A percentile compares a stretch with the other conserved stretches of the same genome.
Evolutionary conservation across 2,888 invertebrate genomes (phyloP).

Genomic region (Erebia ligea): DNA sequence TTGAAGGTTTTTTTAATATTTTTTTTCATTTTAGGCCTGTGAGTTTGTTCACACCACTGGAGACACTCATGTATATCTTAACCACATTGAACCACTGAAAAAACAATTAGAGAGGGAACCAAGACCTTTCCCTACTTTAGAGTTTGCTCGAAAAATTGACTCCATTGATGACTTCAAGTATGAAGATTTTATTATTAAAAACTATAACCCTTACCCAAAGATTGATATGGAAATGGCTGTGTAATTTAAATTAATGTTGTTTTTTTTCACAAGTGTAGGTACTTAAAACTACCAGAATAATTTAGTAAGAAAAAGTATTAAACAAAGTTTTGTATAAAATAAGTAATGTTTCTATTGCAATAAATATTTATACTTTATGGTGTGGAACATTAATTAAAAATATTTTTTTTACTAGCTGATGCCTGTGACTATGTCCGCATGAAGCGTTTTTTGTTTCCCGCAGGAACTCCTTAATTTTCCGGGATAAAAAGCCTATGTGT

Average conservation of each 20-base stretch:
- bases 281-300: not conserved
- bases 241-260: slow-evolving; percentile 57
- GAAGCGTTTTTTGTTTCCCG: no score
- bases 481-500: no score
- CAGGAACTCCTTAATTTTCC: no score
- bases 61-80: slow-evolving; percentile 96
- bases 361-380: not conserved
- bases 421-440: no score
- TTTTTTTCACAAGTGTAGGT: not conserved
- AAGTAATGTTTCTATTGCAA: not conserved
- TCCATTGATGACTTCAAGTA: slow-evolving; percentile 93
- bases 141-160: slow-evolving; percentile 88
- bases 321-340: not conserved
- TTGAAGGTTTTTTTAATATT: not conserved
- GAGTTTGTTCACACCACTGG: slow-evolving; percentile 98
- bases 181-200: slow-evolving; percentile 93
- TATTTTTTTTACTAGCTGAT: no score
- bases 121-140: slow-evolving; percentile 91
- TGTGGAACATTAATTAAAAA: no score
- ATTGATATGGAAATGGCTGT: slow-evolving; percentile 97
- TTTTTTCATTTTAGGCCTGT: slow-evolving; percentile 85
- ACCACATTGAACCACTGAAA: slow-evolving; percentile 92
- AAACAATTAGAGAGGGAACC: slow-evolving; percentile 92
- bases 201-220: slow-evolving; percentile 94
- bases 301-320: not conserved